Evolutionary conservation across 2,888 invertebrate genomes (phyloP).

Genomic region (Diabrotica balteata): DNA sequence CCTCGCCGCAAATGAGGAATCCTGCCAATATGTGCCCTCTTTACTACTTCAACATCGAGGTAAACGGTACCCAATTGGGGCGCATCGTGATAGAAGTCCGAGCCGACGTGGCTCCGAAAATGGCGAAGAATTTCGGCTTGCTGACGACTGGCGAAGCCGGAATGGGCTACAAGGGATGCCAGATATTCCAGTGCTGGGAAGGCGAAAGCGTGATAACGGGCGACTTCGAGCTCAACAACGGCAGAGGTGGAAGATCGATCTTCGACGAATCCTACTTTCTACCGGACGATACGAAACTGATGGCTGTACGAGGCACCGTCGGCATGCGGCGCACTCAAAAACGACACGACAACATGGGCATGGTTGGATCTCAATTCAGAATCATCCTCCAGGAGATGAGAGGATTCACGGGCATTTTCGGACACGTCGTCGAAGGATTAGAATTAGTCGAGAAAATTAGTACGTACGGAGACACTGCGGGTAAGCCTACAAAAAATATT

Average conservation of each 20-base stretch:
- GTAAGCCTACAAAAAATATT: slow-evolving; percentile 78
- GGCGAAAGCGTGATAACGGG: slow-evolving; percentile 83
- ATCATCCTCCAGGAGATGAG: slow-evolving; percentile 83
- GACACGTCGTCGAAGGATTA: slow-evolving; percentile 79
- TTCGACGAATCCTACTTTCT: slow-evolving; percentile 80
- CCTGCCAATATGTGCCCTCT: slow-evolving; percentile 72
- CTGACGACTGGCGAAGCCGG: slow-evolving; percentile 77
- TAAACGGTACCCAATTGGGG: slow-evolving; percentile 73
- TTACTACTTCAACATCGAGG: slow-evolving; percentile 79
- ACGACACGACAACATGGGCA: slow-evolving; percentile 78
- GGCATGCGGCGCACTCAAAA: slow-evolving; percentile 84
- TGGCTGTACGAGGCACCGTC: slow-evolving; percentile 78
- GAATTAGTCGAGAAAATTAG: slow-evolving; percentile 81
- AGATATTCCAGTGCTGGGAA: slow-evolving; percentile 84
- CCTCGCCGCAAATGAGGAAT: slow-evolving; percentile 65
- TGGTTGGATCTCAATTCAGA: slow-evolving; percentile 86
- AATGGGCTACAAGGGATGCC: slow-evolving; percentile 79
- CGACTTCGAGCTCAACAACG: slow-evolving; percentile 82
- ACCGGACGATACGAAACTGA: slow-evolving; percentile 81
- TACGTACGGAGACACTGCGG: slow-evolving; percentile 77
- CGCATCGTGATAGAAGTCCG: slow-evolving; percentile 80
- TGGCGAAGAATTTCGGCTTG: slow-evolving; percentile 80
- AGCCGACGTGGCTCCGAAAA: slow-evolving; percentile 80
- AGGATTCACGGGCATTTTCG: slow-evolving; percentile 84
- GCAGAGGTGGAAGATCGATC: slow-evolving; percentile 79